Percentiles rank a stretch among this genome's conserved stretches.
Evolutionary conservation across 2,888 invertebrate genomes (phyloP).

Genomic region (Ophioninae sp.): DNA sequence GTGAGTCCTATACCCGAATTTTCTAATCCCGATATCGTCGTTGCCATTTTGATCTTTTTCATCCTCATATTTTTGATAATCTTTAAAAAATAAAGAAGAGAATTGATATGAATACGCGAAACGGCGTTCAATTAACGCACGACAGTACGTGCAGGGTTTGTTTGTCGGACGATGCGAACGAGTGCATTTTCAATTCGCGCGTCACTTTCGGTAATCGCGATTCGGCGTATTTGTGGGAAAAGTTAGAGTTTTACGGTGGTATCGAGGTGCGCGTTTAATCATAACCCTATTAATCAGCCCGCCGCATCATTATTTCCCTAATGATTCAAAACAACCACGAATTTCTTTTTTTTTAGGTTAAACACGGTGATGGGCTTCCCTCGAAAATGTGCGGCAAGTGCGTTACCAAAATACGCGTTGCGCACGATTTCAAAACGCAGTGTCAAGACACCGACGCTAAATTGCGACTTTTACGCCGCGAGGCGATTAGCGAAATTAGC

Average conservation of each 20-base stretch:
- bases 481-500: constrained; percentile 10
- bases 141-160: constrained; percentile 72
- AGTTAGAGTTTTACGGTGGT: constrained; percentile 72
- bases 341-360: constrained; percentile 65
- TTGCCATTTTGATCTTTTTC: no score
- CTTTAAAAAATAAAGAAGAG: neutral
- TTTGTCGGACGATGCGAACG: constrained; percentile 69
- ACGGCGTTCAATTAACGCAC: constrained; percentile 42
- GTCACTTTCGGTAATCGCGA: constrained; percentile 47
- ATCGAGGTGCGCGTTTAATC: constrained; percentile 70
- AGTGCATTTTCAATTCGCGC: constrained; percentile 67
- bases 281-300: neutral
- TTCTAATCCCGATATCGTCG: no score
- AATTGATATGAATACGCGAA: constrained; percentile 57
- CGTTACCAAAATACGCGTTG: constrained; percentile 68
- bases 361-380: constrained; percentile 73
- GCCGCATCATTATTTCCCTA: no score
- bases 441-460: constrained; percentile 72
- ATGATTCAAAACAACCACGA: neutral
- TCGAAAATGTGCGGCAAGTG: constrained; percentile 71
- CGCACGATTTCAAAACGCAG: constrained; percentile 72
- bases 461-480: constrained; percentile 69
- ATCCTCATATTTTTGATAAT: no score
- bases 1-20: no score
- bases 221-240: constrained; percentile 63